phyloP scores from a whole-genome alignment of 2,888 invertebrate species.

The Drosophila falleni region DNA sequence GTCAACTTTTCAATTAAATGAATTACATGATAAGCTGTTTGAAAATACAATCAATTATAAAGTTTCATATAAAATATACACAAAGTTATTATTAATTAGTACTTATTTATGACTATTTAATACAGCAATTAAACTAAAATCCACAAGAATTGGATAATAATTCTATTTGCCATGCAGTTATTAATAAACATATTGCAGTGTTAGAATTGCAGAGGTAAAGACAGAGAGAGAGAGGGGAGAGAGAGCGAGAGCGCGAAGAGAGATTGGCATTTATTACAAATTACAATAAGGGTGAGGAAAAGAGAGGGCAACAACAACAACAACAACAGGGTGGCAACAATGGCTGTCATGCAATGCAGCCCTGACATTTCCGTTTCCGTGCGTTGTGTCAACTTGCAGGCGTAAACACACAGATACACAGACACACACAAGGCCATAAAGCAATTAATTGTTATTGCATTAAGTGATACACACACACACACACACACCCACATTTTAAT shows the following conservation, averaged over 20 bases:
- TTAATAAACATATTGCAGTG: constrained; percentile 3
- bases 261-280: constrained; percentile 26
- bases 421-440: constrained; percentile 29
- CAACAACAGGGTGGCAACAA: constrained; percentile 31
- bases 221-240: neutral
- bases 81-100: neutral
- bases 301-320: neutral
- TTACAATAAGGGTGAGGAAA: neutral
- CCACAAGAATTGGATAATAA: neutral
- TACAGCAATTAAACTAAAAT: neutral
- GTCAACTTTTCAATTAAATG: neutral
- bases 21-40: neutral
- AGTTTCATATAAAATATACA: neutral
- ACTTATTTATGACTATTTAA: constrained; percentile 2
- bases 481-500: constrained; percentile 20
- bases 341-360: constrained; percentile 63
- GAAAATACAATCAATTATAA: constrained; percentile 3
- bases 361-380: constrained; percentile 72
- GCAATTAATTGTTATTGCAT: constrained; percentile 75
- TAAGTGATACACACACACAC: constrained; percentile 31
- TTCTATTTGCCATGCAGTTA: constrained; percentile 2
- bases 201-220: neutral
- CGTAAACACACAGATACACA: constrained; percentile 25
- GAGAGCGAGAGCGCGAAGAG: neutral
- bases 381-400: constrained; percentile 37